Evolutionary conservation across 2,797 vertebrate genomes (phyloP).

Genomic region (Pelodytes ibericus): DNA sequence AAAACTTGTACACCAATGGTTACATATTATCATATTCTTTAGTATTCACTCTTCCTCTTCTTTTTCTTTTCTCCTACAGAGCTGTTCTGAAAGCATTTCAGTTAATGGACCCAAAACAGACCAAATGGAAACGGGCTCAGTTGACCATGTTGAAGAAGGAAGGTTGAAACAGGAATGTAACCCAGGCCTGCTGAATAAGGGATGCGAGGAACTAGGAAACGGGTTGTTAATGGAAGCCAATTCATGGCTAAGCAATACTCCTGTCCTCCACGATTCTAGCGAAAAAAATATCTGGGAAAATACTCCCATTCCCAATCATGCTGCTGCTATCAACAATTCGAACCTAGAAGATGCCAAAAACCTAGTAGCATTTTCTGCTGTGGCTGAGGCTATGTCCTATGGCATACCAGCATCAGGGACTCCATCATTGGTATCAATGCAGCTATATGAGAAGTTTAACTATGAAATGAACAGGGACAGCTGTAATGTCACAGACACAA

Average conservation of each 20-base stretch:
- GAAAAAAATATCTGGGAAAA: constrained; percentile 52
- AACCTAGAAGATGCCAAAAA: constrained; percentile 90
- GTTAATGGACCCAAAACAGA: constrained; percentile 97
- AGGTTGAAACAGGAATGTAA: constrained; percentile 76
- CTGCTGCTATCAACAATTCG: constrained; percentile 65
- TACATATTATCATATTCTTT: too few species aligned
- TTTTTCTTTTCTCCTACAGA: constrained; percentile 70
- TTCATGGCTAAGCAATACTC: constrained; percentile 60
- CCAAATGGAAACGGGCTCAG: constrained; percentile 99
- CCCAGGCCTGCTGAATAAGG: constrained; percentile 82
- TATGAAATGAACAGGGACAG: constrained; percentile 80
- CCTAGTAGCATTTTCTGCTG: constrained; percentile 91
- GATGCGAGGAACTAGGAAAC: constrained; percentile 72
- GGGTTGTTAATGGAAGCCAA: constrained; percentile 60
- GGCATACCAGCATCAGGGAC: constrained; percentile 61
- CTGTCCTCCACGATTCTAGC: constrained; percentile 57
- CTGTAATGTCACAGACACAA: constrained; percentile 59
- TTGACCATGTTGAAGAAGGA: constrained; percentile 92
- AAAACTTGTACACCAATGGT: too few species aligned
- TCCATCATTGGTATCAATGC: constrained; percentile 74
- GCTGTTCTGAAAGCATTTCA: constrained; percentile 81
- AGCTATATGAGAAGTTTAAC: constrained; percentile 89
- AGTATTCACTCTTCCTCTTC: too few species aligned
- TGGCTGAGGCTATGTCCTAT: constrained; percentile 83
- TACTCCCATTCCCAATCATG: constrained; percentile 8